Evolutionary conservation across 1,140 invertebrate genomes (phyloP), one percentile per base, ranked within the genome.

Genomic region (Lucilia sericata): DNA sequence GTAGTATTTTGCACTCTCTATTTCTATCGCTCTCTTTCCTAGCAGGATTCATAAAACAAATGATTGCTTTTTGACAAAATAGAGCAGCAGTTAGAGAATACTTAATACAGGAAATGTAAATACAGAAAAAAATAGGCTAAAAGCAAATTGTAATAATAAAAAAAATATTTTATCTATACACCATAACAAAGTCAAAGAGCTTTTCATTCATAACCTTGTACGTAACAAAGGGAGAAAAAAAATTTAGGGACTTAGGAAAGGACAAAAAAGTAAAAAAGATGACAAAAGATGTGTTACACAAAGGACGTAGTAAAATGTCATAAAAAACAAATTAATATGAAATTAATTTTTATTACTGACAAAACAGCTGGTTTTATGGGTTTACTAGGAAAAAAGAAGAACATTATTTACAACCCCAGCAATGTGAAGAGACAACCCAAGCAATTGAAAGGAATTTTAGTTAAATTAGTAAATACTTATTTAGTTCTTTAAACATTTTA

Each of bases 161-260:
- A 42, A 42, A 42, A 42, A 42, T 2, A 42, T 8, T 42, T 5
- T 42, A 78, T n/a, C 55, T n/a, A n/a, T 60, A 60, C 42, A 60
- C 1, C 17, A 78, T 78, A 42, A 42, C 5, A 49, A 80, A 51
- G 19, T 17, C 25, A 30, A 49, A 82, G n/a, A 82, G 81, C 81
- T 82, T 82, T 82, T 82, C 81, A 82, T 82, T 82, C 81, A 82
- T 82, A 82, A 65, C 81, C 81, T 82, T 82, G 81, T 82, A 82
- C 60, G 25, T 13, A 76, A 70, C 5, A 70, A 21, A 80, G 42
- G 42, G 21, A 30, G 25, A 30, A 30, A 42, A 78, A 42, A 42
- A 7, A 78, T 47, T 42, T 78, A 21, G 76, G 47, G 76, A 80
- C 34, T 42, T 5, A 36, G 74, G 30, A 75, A 75, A 36, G 17